Base-by-base conservation (phyloP, 2,888 invertebrate genomes). In the Tipula lateralis region DNA sequence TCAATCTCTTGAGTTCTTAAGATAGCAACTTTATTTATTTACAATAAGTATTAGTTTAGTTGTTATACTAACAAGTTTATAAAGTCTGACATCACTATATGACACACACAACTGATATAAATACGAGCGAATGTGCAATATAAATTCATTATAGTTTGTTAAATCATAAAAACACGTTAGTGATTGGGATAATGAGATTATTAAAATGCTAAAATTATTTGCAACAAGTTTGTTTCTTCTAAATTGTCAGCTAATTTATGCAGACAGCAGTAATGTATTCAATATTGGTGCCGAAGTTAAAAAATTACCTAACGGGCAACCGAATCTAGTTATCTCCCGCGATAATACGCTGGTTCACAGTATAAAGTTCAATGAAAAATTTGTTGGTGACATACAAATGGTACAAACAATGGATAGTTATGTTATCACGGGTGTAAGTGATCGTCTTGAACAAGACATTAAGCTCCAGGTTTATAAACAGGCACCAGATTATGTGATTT, bases 291-390 rank as follows among this genome's bases (percentile, higher is more conserved):
- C 66, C 24, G 24, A 66, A 24, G 66, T 66, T 9, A 24, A 66
- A 66, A 66, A 66, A 66, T 9, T 66, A 24, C 24, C 66, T 9
- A 24, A 24, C 24, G 66, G 66, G 2, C 66, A 66, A 24, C 4
- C 66, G 1, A 66, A 66, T 66, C 24, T 66, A 66, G 1, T 66
- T 12, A 87, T 90, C 24, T 32, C 34, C 1, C 34, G 29, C 4
- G 83, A 24, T 13, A 19, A 9, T 66, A 9, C 24, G 1, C 66
- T 24, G 24, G 36, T 85, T 9, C 85, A 85, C 29, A 83, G 44
- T 12, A 19, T 85, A n/a, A 84, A 4, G 16, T 34, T 85, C 9
- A 84, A 85, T 81, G 12, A 2, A 3, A 3, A 36, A 84, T 84
- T 84, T 82, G 16, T 5, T 2, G n/a, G 16, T 1, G 13, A 32